A percentile compares a stretch with the other conserved stretches of the same genome.
Evolutionary conservation across 1,140 invertebrate species (phyloP).

Genomic region (Daktulosphaira vitifoliae): DNA sequence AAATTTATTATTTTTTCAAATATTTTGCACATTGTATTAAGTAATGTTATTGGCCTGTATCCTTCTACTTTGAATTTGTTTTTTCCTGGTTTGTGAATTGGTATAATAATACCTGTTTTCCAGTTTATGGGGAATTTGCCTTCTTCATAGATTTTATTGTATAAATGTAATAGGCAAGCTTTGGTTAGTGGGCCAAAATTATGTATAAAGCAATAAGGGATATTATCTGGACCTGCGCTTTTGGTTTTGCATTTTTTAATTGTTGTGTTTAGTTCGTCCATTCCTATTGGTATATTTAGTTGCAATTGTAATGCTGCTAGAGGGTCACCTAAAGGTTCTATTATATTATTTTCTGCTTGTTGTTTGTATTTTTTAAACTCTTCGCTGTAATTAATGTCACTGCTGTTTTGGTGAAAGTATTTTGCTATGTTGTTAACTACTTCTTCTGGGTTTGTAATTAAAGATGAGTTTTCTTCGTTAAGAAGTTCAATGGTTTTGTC

Average conservation of each 20-base stretch:
- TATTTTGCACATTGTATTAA: background rate
- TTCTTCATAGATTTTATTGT: background rate
- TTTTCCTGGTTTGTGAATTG: background rate
- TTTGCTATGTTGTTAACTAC: background rate
- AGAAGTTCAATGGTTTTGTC: background rate
- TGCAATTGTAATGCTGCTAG: background rate
- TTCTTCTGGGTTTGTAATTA: background rate
- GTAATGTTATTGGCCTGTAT: background rate
- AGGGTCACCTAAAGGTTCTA: background rate
- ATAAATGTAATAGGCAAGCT: background rate
- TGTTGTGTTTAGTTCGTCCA: background rate
- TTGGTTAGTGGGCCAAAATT: background rate
- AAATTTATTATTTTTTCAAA: background rate
- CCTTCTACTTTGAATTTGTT: background rate
- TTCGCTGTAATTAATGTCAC: background rate
- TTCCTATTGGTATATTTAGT: background rate
- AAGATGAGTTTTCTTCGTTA: background rate
- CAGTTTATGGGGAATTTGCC: background rate
- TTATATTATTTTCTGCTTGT: background rate
- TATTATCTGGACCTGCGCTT: background rate
- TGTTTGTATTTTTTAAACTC: background rate
- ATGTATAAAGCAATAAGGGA: conserved; percentile 1
- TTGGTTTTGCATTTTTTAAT: conserved; percentile 3
- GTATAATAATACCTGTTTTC: background rate
- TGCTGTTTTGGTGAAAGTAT: background rate